A percentile compares a stretch with the other conserved stretches of the same genome.
Evolutionary conservation across 2,797 vertebrate genomes (phyloP).

Genomic region (Gymnocypris eckloni): DNA sequence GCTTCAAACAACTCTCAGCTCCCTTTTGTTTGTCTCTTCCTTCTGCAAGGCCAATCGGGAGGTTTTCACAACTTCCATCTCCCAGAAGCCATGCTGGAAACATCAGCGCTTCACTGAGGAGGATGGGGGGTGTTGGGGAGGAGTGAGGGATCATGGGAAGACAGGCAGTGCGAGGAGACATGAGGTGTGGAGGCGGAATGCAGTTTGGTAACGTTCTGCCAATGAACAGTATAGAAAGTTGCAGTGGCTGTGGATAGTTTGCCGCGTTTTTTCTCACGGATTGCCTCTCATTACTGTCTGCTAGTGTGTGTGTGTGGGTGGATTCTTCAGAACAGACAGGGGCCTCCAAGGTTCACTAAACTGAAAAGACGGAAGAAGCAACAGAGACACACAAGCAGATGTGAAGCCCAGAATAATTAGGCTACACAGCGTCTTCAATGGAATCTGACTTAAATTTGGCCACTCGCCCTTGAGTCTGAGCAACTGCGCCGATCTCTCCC

Average conservation of each 20-base stretch:
- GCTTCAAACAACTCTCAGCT: conserved; percentile 66
- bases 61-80: conserved; percentile 65
- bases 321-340: conserved; percentile 65
- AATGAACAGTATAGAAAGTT: conserved; percentile 62
- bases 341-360: conserved; percentile 71
- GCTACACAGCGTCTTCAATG: conserved; percentile 50
- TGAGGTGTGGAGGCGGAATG: conserved; percentile 66
- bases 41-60: conserved; percentile 61
- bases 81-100: conserved; percentile 56
- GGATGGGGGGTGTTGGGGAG: conserved; percentile 4
- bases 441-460: conserved; percentile 55
- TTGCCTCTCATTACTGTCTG: conserved; percentile 65
- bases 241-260: conserved; percentile 61
- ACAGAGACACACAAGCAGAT: conserved; percentile 66
- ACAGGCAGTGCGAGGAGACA: conserved; percentile 56
- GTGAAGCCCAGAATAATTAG: conserved; percentile 60
- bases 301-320: conserved; percentile 65
- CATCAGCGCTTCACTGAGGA: conserved; percentile 44
- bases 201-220: conserved; percentile 62
- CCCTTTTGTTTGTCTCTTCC: conserved; percentile 63
- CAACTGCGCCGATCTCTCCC: conserved; percentile 53
- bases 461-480: conserved; percentile 46
- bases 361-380: conserved; percentile 66
- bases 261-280: conserved; percentile 60
- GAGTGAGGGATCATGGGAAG: conserved; percentile 55